Evolutionary conservation across 2,888 invertebrate species (phyloP).

Genomic region (Napeogenes inachia): DNA sequence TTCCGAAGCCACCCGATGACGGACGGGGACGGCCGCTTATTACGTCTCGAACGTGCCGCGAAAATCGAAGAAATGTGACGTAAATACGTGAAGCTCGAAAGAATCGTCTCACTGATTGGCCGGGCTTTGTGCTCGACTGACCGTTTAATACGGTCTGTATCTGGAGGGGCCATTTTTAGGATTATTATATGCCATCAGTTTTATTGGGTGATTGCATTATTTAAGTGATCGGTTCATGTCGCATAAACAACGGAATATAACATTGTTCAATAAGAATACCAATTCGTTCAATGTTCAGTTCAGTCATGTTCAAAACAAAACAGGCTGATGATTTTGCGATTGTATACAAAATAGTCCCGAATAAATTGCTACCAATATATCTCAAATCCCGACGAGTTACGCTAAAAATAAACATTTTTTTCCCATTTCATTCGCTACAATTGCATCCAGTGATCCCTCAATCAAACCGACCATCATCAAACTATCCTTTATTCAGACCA

Average conservation of each 20-base stretch:
- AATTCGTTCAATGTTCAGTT: background rate
- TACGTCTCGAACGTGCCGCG: constrained; percentile 75
- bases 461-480: constrained; percentile 30
- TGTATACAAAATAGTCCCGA: constrained; percentile 21
- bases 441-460: constrained; percentile 29
- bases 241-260: constrained; percentile 18
- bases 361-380: constrained; percentile 24
- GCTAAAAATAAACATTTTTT: constrained; percentile 31
- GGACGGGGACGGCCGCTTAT: constrained; percentile 71
- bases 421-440: constrained; percentile 26
- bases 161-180: constrained; percentile 53
- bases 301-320: background rate
- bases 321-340: constrained; percentile 4
- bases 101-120: constrained; percentile 71
- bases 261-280: background rate
- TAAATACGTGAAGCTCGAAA: constrained; percentile 68
- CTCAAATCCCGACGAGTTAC: constrained; percentile 24
- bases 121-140: constrained; percentile 67
- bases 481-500: constrained; percentile 23
- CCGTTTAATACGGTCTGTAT: constrained; percentile 73
- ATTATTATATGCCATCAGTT: constrained; percentile 66
- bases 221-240: constrained; percentile 32
- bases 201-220: constrained; percentile 48
- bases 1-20: constrained; percentile 42
- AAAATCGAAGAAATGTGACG: constrained; percentile 77